Base-by-base conservation (phyloP, 2,888 invertebrate genomes). In the Arenicola marina region DNA sequence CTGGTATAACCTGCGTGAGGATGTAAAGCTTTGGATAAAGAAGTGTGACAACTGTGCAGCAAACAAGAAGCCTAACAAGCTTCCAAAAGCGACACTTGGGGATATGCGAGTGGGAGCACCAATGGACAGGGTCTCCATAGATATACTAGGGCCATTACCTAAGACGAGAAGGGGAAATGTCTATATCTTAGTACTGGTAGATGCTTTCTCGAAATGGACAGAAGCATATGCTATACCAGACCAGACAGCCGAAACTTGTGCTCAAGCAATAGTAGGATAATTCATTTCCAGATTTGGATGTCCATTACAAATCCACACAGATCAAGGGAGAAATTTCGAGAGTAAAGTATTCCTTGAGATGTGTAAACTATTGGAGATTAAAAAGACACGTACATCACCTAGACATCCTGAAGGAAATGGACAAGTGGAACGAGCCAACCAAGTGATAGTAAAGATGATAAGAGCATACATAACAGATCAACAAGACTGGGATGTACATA, bases 341-440 rank as follows among this genome's bases (percentile, higher is more conserved):
- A 38, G 38, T 38, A 38, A 38, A 15, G 11, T 38, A n/a, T n/a
- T n/a, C n/a, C n/a, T n/a, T n/a, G n/a, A n/a, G n/a, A n/a, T n/a
- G n/a, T n/a, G n/a, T n/a, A n/a, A n/a, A n/a, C n/a, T n/a, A n/a
- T n/a, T n/a, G n/a, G 43, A 44, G 18, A n/a, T 56, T 2, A n/a
- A 54, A 7, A 70, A 66, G 33, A 62, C 66, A 0, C 32, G 60
- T 29, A 68, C 62, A 2, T 51, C 59, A 32, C 59, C 68, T 2
- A 21, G 60, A 21, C 63, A 68, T 26, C 70, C 66, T 1, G 11
- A 38, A 38, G 38, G 38, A 38, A 53, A 53, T 53, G 53, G 53
- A 4, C 26, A 53, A 21, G 31, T 29, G 7, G 53, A 53, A 31
- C 53, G 53, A 11, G 7, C 29, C 28, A 53, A 53, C 31, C 7